Evolutionary conservation across 2,797 vertebrate species (phyloP), one percentile per base, ranked within the genome.

Genomic region (Anguilla anguilla): DNA sequence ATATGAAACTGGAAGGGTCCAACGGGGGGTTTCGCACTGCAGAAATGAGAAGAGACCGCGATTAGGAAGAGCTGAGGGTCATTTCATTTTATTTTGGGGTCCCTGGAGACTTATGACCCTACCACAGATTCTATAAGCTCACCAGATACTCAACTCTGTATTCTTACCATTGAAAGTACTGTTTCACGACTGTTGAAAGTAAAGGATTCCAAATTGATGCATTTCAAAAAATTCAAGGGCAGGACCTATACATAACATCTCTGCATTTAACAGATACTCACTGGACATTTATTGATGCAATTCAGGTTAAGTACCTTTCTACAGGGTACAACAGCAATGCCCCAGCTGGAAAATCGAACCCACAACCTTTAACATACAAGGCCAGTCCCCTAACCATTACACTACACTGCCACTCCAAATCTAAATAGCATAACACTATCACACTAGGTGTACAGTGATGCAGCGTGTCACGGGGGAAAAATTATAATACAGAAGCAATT

Each of bases 1-100:
- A 96, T 89, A 99, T 92, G 92, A 97, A 96, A 90, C 94, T 95
- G 39, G 99, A 99, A 22, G 97, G 97, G 90, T 97, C 96, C 91
- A 98, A 89, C 1, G 97, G 97, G 92, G 97, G 95, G 87, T 96
- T 96, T 91, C 97, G 96, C 49, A 99, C 99, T 99, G 94, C 46
- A 93, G 88, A 90, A 59, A 85, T 91, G 86, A 94, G 92, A 92
- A 94, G 15, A 25, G 35, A 28, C 51, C 22, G 13, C n/a, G 49
- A 77, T 61, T 39, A 35, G 83, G n/a, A n/a, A 31, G 49, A 61
- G 46, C 43, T 6, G n/a, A 55, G 15, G 43, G 1, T 46, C 22
- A 39, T 10, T 17, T 57, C 11, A 1, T 57, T 53, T 84, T 55
- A 59, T n/a, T 1, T 15, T 25, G 1, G 19, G 22, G 15, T 10